phyloP scores from a whole-genome alignment of 1,140 invertebrate genomes.

The Notospermus geniculatus region DNA sequence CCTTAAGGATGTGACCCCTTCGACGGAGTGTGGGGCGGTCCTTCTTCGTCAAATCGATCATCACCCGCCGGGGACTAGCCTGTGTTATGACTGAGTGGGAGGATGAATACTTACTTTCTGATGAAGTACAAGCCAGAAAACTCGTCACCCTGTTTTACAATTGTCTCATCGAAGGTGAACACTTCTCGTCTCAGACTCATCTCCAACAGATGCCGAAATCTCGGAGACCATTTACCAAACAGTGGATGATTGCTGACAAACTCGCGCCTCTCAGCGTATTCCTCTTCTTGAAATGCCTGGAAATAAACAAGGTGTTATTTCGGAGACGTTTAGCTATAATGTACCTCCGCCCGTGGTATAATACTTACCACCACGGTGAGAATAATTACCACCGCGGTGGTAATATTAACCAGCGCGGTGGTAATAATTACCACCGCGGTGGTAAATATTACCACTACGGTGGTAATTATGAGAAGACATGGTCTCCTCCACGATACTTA shows the following conservation, averaged over 20 bases:
- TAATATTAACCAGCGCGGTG: no score
- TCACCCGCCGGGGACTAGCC: background rate
- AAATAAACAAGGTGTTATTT: no score
- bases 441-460: no score
- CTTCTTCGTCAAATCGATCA: background rate
- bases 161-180: conserved; percentile 31
- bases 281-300: conserved; percentile 31
- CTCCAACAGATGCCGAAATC: conserved; percentile 45
- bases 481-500: no score
- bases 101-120: conserved; percentile 28
- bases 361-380: no score
- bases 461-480: no score
- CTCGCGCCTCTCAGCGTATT: conserved; percentile 34
- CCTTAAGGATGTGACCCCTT: background rate
- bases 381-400: no score
- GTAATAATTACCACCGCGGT: no score
- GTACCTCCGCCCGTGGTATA: no score
- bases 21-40: background rate
- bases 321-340: no score
- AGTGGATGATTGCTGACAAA: conserved; percentile 47
- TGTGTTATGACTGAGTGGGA: background rate
- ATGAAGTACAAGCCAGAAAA: conserved; percentile 39
- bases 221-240: conserved; percentile 40
- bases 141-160: conserved; percentile 38
- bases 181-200: conserved; percentile 41